Evolutionary conservation across 1,140 invertebrate species (phyloP).

Genomic region (Brachionus angularis): DNA sequence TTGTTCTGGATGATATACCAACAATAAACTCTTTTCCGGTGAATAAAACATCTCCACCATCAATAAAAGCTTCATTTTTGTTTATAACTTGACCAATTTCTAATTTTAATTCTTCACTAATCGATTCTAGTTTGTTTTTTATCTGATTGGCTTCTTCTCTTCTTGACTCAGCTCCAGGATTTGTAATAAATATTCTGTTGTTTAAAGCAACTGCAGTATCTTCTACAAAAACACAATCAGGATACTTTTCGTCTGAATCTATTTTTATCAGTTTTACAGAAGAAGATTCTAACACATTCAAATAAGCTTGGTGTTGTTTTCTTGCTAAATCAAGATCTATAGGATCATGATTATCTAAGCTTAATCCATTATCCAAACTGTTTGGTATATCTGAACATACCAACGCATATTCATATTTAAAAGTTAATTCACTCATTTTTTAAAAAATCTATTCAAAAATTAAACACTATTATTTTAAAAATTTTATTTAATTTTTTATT

Average conservation of each 20-base stretch:
- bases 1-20: conserved; percentile 30
- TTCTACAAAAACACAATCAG: conserved; percentile 40
- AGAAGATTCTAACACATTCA: background rate
- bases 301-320: conserved; percentile 1
- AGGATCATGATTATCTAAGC: background rate
- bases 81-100: background rate
- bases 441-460: too few species aligned
- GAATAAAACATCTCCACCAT: conserved; percentile 32
- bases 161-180: conserved; percentile 13
- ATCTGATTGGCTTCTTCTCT: background rate
- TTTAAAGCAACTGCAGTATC: conserved; percentile 18
- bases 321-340: conserved; percentile 3
- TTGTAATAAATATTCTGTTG: conserved; percentile 14
- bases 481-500: too few species aligned
- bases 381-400: conserved; percentile 6
- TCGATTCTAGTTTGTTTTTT: background rate
- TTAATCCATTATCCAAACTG: background rate
- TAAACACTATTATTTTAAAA: too few species aligned
- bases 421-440: too few species aligned
- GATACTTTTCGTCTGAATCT: background rate
- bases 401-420: conserved; percentile 33
- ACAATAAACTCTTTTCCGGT: conserved; percentile 23
- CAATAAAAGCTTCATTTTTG: background rate
- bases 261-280: conserved; percentile 5
- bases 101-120: background rate